A percentile compares a stretch with the other conserved stretches of the same genome.
Conservation (phyloP, 2,797 vertebrate species). For the Sylvilagus floridanus region DNA sequence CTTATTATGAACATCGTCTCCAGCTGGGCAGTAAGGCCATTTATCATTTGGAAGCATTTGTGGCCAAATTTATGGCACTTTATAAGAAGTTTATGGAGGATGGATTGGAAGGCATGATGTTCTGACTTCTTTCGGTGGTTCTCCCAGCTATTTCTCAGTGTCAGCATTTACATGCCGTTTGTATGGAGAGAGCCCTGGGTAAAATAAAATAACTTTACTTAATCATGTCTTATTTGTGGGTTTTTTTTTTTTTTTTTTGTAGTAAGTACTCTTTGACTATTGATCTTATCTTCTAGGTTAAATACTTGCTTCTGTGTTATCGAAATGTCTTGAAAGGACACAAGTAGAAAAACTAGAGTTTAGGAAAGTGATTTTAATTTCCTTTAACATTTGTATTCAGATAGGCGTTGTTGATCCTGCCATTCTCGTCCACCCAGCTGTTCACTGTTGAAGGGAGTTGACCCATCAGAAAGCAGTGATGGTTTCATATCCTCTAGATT, state of each 20-base stretch:
- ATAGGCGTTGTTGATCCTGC: neutral
- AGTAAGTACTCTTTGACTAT: neutral
- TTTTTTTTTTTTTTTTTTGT: neutral
- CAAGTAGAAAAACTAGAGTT: neutral
- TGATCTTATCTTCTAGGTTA: neutral
- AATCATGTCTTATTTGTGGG: neutral
- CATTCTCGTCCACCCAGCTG: neutral
- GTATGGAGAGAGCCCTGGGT: neutral
- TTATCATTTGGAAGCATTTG: conserved; percentile 98
- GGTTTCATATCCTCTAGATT: neutral
- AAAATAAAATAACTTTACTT: conserved; percentile 70
- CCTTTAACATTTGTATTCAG: conserved; percentile 14
- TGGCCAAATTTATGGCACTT: conserved; percentile 98
- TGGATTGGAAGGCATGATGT: conserved; percentile 96
- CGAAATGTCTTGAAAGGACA: conserved; percentile 10
- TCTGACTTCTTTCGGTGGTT: conserved; percentile 86
- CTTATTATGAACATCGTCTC: conserved; percentile 96
- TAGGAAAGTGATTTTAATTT: conserved; percentile 1
- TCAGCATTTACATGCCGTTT: neutral
- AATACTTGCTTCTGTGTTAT: neutral
- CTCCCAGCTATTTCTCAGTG: neutral
- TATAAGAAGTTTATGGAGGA: conserved; percentile 99
- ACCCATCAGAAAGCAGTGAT: neutral
- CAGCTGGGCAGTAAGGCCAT: conserved; percentile 97
- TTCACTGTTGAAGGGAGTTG: neutral